Conservation (phyloP, 2,113 vertebrate species). For the Mus spicilegus region DNA sequence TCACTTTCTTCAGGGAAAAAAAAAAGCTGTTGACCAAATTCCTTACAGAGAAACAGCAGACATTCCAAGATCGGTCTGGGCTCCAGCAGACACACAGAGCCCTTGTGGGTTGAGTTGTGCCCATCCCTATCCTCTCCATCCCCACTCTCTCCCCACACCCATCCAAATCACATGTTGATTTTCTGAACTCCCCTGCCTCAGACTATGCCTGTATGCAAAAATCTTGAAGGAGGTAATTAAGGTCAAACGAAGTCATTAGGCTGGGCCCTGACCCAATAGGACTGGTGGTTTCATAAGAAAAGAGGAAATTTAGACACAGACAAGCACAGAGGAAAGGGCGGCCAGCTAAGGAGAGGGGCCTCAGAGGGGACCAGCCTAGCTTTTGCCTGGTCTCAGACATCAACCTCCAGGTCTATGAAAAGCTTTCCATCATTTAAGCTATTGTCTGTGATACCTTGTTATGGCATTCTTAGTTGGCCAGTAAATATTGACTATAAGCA, state of each 20-base stretch:
- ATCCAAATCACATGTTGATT: not conserved
- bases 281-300: not conserved
- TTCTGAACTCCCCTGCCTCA: not conserved
- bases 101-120: not conserved
- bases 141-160: not conserved
- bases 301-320: not conserved
- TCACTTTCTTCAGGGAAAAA: not conserved
- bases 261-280: not conserved
- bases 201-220: not conserved
- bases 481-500: not conserved
- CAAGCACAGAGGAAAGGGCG: too few relatives aligned
- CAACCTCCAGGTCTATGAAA: not conserved
- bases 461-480: not conserved
- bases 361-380: not conserved
- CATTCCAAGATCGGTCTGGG: rapidly evolving
- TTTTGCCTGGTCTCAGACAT: not conserved
- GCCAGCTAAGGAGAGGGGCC: not conserved
- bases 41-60: not conserved
- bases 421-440: not conserved
- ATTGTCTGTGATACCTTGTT: not conserved
- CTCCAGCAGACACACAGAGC: not conserved
- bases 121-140: not conserved
- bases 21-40: not conserved
- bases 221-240: not conserved
- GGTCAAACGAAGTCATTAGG: not conserved